These are phyloP conservation scores for Podarcis cretensis DNA, from an alignment of 2,113 vertebrate genomes.

Conservation along the genomic window DNA sequence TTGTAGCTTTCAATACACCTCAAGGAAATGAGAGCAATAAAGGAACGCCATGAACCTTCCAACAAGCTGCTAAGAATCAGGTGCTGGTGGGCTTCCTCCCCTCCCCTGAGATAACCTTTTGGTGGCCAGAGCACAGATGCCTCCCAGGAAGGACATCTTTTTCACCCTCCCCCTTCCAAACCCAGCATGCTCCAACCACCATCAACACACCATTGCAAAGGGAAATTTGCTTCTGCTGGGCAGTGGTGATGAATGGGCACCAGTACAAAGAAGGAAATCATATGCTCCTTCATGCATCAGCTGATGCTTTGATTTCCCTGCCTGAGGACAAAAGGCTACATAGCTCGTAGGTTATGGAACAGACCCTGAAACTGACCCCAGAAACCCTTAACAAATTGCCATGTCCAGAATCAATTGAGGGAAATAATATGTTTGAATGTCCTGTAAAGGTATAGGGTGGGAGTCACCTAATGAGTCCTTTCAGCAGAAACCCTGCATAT, in stretches of 20 bases:
- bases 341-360: background rate
- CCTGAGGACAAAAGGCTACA: background rate
- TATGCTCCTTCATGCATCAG: background rate
- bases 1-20: background rate
- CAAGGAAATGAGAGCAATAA: constrained; percentile 23
- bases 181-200: background rate
- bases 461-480: no score
- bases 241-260: background rate
- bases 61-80: background rate
- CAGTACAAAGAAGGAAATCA: background rate
- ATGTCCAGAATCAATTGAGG: no score
- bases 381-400: no score
- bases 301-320: background rate
- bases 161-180: no score
- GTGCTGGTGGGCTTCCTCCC: background rate
- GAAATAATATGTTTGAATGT: no score
- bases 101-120: background rate
- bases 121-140: background rate
- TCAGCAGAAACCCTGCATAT: no score
- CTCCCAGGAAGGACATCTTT: background rate
- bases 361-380: no score
- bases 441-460: no score
- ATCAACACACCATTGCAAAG: background rate
- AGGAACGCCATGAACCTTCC: background rate
- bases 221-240: background rate